These are phyloP conservation scores for Bombus cullumanus DNA, from an alignment of 1,140 invertebrate genomes.

Conservation along the genomic window DNA sequence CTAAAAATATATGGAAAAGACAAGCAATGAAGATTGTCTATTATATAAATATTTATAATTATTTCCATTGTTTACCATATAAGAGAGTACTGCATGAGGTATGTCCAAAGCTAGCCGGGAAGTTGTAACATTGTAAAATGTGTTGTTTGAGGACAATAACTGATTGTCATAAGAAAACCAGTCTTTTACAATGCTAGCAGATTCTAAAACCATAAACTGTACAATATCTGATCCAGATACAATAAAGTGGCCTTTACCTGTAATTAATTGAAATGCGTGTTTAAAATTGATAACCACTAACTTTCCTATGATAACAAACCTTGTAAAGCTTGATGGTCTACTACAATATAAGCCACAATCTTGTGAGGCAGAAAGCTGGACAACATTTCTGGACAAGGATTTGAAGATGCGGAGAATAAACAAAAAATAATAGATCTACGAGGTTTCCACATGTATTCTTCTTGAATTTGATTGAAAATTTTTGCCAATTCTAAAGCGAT, in stretches of 20 bases:
- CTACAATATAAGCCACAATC: slow-evolving; percentile 73
- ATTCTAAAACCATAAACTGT: slow-evolving; percentile 70
- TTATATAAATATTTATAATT: background rate
- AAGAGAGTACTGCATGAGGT: slow-evolving; percentile 76
- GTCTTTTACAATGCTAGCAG: slow-evolving; percentile 51
- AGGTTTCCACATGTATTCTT: slow-evolving; percentile 73
- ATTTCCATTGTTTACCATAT: slow-evolving; percentile 61
- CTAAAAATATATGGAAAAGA: slow-evolving; percentile 27
- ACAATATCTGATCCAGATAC: slow-evolving; percentile 77
- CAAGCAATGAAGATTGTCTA: background rate
- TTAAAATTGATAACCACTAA: background rate
- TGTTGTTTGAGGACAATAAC: slow-evolving; percentile 49
- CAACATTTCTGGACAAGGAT: slow-evolving; percentile 71
- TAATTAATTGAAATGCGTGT: slow-evolving; percentile 17
- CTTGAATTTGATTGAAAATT: slow-evolving; percentile 66
- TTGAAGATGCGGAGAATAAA: slow-evolving; percentile 68
- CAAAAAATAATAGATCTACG: slow-evolving; percentile 78
- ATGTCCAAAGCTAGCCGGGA: slow-evolving; percentile 71
- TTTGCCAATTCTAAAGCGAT: slow-evolving; percentile 73
- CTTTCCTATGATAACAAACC: slow-evolving; percentile 63
- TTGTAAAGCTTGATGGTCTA: slow-evolving; percentile 70
- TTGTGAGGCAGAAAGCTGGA: slow-evolving; percentile 67
- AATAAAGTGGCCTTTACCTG: slow-evolving; percentile 71
- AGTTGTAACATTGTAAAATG: slow-evolving; percentile 41
- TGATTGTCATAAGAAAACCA: slow-evolving; percentile 41